Evolutionary conservation across 2,797 vertebrate genomes (phyloP).

Genomic region (Columba guinea): DNA sequence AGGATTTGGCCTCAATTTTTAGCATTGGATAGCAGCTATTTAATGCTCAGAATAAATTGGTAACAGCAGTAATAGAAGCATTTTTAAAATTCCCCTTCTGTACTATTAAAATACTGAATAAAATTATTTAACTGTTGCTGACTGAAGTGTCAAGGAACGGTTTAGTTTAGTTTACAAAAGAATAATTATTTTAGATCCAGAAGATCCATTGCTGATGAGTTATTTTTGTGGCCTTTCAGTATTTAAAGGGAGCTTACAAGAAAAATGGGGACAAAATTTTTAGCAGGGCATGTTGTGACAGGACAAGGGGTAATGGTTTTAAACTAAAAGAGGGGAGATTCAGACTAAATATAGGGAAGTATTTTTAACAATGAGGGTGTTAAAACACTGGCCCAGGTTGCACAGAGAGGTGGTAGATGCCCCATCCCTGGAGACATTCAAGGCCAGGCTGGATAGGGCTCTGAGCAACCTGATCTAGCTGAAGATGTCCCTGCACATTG

Average conservation of each 20-base stretch:
- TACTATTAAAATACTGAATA: background rate
- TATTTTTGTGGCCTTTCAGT: background rate
- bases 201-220: background rate
- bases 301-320: too few relatives aligned
- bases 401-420: too few relatives aligned
- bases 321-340: too few relatives aligned
- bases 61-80: background rate
- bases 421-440: too few relatives aligned
- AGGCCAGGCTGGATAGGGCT: too few relatives aligned
- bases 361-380: too few relatives aligned
- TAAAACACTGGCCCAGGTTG: too few relatives aligned
- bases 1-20: background rate
- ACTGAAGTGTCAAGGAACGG: background rate
- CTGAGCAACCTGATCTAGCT: too few relatives aligned
- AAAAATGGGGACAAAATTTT: background rate
- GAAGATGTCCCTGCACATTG: too few relatives aligned
- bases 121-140: background rate
- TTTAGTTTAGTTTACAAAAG: background rate
- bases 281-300: too few relatives aligned
- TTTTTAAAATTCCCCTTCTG: background rate
- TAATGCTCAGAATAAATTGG: background rate
- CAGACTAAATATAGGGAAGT: too few relatives aligned
- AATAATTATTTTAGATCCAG: background rate
- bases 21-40: background rate
- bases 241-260: background rate